Evolutionary conservation across 2,888 invertebrate species (phyloP).

Genomic region (Slavum lentiscoides): DNA sequence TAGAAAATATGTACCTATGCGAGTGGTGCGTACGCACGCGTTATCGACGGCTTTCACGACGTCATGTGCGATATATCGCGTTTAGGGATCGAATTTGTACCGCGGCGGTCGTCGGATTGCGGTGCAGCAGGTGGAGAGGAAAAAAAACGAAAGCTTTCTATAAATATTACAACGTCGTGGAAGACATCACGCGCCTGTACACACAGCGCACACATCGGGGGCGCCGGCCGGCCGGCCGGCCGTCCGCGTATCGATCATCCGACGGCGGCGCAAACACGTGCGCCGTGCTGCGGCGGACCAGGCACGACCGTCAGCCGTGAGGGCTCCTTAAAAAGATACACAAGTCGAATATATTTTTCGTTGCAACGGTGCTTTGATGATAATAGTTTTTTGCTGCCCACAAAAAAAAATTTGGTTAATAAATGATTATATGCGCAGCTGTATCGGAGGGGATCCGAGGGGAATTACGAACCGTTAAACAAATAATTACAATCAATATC

Average conservation of each 20-base stretch:
- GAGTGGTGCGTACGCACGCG: not conserved
- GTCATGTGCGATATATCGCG: constrained; percentile 14
- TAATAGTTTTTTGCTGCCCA: too few species aligned
- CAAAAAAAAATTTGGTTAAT: too few species aligned
- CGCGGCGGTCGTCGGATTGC: too few species aligned
- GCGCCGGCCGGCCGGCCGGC: not conserved
- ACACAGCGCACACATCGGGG: not conserved
- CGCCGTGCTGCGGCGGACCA: not conserved
- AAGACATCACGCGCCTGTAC: not conserved
- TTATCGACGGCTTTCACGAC: constrained; percentile 33
- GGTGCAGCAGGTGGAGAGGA: not conserved
- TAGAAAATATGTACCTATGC: not conserved
- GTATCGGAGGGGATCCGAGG: too few species aligned
- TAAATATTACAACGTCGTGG: not conserved
- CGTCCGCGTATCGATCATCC: constrained; percentile 6
- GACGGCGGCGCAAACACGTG: not conserved
- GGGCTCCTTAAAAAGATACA: not conserved
- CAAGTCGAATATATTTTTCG: not conserved
- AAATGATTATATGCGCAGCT: too few species aligned
- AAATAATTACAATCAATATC: too few species aligned
- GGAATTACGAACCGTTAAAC: too few species aligned
- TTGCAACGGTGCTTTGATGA: too few species aligned
- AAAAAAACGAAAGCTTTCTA: constrained; percentile 40
- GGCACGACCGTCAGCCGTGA: not conserved
- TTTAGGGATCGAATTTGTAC: constrained; percentile 44